Evolutionary conservation across 2,888 invertebrate species (phyloP).

Genomic region (Tholera decimalis): DNA sequence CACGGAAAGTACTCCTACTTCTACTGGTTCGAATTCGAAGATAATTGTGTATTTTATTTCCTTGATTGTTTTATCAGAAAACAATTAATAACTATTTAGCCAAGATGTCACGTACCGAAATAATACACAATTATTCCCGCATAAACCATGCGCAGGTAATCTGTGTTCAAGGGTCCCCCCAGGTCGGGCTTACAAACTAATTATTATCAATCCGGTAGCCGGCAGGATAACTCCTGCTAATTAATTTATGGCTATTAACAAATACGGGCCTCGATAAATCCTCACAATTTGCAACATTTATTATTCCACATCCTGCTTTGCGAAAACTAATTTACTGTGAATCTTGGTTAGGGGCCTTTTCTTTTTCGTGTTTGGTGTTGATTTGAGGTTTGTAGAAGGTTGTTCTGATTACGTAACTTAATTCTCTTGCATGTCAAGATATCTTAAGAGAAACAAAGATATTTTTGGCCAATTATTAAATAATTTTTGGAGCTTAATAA

Average conservation of each 20-base stretch:
- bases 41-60: not conserved
- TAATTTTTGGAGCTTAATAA: no score
- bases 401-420: not conserved
- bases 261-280: conserved; percentile 64
- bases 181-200: conserved; percentile 68
- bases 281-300: conserved; percentile 64
- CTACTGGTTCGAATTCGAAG: no score
- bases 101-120: not conserved
- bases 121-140: not conserved
- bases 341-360: conserved; percentile 30
- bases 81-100: no score
- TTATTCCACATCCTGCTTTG: conserved; percentile 65
- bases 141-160: conserved; percentile 46
- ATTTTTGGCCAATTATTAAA: no score
- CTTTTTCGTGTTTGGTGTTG: conserved; percentile 10
- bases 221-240: conserved; percentile 61
- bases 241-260: conserved; percentile 71
- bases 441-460: no score
- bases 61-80: no score
- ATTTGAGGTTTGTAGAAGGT: conserved; percentile 2
- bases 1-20: no score
- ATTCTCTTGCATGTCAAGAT: no score
- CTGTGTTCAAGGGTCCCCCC: conserved; percentile 18
- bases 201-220: conserved; percentile 67
- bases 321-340: conserved; percentile 61